Evolutionary conservation across 2,888 invertebrate species (phyloP).

Genomic region (Operophtera brumata): DNA sequence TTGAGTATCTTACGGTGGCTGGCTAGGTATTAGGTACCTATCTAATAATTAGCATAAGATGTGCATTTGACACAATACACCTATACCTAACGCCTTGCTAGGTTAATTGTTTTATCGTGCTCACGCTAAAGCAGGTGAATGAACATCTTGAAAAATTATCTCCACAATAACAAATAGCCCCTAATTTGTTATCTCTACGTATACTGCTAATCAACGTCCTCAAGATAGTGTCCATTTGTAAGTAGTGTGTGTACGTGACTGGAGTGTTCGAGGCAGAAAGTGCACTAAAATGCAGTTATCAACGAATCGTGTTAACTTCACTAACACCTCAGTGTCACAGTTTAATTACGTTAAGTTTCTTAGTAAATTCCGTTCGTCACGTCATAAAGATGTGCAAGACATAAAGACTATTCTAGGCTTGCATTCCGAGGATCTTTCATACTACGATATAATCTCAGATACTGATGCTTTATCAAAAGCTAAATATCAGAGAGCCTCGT

Average conservation of each 20-base stretch:
- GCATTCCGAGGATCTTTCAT: slow-evolving; percentile 56
- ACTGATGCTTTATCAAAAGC: not conserved
- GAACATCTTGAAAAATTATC: slow-evolving; percentile 54
- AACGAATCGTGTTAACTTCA: slow-evolving; percentile 66
- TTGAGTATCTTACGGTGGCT: too few relatives aligned
- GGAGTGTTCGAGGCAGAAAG: slow-evolving; percentile 30
- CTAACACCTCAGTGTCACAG: slow-evolving; percentile 61
- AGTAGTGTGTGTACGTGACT: slow-evolving; percentile 51
- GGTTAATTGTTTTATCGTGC: not conserved
- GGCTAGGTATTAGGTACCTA: too few relatives aligned
- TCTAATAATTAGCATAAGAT: too few relatives aligned
- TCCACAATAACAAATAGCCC: slow-evolving; percentile 50
- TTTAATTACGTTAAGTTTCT: slow-evolving; percentile 69
- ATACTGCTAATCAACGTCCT: slow-evolving; percentile 46
- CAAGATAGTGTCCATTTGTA: slow-evolving; percentile 49
- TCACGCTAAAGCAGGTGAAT: slow-evolving; percentile 43
- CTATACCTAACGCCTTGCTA: too few relatives aligned
- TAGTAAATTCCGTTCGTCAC: slow-evolving; percentile 56
- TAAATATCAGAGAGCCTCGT: slow-evolving; percentile 34
- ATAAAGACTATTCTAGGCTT: slow-evolving; percentile 66
- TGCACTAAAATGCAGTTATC: slow-evolving; percentile 62
- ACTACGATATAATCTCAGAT: slow-evolving; percentile 32
- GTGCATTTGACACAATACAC: too few relatives aligned
- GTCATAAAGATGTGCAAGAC: slow-evolving; percentile 57
- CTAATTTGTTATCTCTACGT: slow-evolving; percentile 56